Base-by-base conservation (phyloP, 1,140 invertebrate species). In the Drosophila pachea region DNA sequence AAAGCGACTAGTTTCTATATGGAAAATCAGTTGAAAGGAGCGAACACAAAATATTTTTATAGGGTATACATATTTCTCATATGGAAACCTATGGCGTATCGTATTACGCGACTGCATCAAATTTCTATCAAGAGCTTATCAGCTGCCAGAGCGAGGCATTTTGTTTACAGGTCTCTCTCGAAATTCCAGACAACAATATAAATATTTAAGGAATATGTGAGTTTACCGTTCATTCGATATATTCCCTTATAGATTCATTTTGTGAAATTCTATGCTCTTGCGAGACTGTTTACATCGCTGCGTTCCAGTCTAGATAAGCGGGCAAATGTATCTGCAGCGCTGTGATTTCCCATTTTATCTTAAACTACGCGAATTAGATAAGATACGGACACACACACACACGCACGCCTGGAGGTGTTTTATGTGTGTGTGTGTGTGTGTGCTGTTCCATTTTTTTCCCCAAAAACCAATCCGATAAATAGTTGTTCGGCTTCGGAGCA, bases 301-400 rank as follows among this genome's bases (percentile, higher is more conserved):
- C 7, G 6, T 31, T 47, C 4, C 31, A 43, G 8, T 16, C 32
- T 9, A 56, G 73, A 76, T 76, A 76, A 76, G 43, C 50, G 16
- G 5, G 9, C 11, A 43, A 16, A 38, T 35, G 16, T 55, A 12
- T 49, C 32, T 31, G 47, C 7, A 52, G 14, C 16, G 56, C 52
- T 50, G 66, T 56, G 49, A 75, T 61, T 72, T 72, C 50, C n/a
- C 40, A 58, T 72, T 75, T 78, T 81, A 81, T 81, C 77, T 76
- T 14, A 14, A 8, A 48, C 48, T 70, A 62, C 62, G 62, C 59
- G 63, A 62, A 63, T 22, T 49, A 59, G 76, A 78, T 78, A 78
- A 78, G 76, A 78, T 78, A 78, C 48, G 66, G 7, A 35, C 7
- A 36, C 16, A 55, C 4, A 52, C 4, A 33, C 14, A 61, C 22